These are phyloP conservation scores for Alauda arvensis DNA, from an alignment of 2,797 vertebrate genomes.

Conservation along the genomic window DNA sequence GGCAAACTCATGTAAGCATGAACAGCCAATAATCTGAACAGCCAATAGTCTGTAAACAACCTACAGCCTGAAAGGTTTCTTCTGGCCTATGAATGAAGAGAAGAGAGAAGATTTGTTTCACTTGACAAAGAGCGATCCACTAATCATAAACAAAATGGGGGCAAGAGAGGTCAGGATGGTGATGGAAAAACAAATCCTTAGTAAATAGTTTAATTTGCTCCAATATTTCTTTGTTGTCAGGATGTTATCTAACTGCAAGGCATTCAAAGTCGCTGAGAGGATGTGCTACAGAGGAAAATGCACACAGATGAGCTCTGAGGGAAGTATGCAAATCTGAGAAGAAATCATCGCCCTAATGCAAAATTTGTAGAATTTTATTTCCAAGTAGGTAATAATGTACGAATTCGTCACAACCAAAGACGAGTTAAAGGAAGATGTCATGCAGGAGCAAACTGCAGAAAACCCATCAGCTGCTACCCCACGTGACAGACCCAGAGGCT, in stretches of 20 bases:
- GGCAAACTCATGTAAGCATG: background rate
- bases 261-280: background rate
- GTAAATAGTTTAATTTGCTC: background rate
- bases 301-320: background rate
- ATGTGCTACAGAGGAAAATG: background rate
- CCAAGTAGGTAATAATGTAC: background rate
- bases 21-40: slow-evolving; percentile 20
- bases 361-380: slow-evolving; percentile 40
- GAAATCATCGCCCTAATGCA: slow-evolving; percentile 9
- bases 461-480: slow-evolving; percentile 35
- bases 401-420: slow-evolving; percentile 26
- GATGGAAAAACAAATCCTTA: background rate
- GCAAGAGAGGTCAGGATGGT: background rate
- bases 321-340: background rate
- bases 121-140: background rate
- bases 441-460: slow-evolving; percentile 11
- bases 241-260: background rate
- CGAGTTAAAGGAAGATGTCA: slow-evolving; percentile 24
- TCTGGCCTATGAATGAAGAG: background rate
- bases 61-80: background rate
- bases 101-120: background rate
- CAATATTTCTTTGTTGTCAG: background rate
- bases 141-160: background rate
- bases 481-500: slow-evolving; percentile 57
- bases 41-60: background rate